These are phyloP conservation scores for Hydrozoanthus gracilis DNA, from an alignment of 92 coral and sea anemone genomes.

Conservation along the genomic window DNA sequence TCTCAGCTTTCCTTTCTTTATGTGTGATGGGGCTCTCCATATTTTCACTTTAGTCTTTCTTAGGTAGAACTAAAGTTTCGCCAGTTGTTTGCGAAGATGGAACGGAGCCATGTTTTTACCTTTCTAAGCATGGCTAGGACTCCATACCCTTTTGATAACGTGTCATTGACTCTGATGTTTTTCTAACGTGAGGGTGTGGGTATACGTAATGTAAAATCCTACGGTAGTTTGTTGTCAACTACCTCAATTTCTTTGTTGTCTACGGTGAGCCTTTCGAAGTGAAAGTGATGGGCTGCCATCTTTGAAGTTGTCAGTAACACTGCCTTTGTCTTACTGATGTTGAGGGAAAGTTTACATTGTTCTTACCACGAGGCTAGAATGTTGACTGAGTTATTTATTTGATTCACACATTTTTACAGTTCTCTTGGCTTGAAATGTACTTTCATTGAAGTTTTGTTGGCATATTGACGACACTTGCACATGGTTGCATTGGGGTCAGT, in stretches of 20 bases:
- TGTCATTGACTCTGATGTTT: neutral
- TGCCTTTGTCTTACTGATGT: neutral
- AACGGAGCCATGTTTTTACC: neutral
- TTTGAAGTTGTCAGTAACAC: neutral
- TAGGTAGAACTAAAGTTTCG: neutral
- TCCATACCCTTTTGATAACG: neutral
- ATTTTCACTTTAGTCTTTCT: neutral
- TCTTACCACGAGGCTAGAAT: neutral
- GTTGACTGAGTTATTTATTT: neutral
- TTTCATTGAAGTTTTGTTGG: neutral
- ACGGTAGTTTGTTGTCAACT: neutral
- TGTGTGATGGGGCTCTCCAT: no score
- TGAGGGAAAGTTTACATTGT: neutral
- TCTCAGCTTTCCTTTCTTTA: neutral
- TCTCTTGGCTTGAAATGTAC: slow-evolving; percentile 7
- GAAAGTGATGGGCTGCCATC: neutral
- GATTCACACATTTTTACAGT: neutral
- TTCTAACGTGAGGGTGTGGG: neutral
- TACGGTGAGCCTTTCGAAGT: neutral
- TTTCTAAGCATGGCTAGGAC: neutral
- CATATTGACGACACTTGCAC: neutral
- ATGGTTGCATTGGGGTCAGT: neutral
- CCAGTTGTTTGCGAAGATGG: neutral
- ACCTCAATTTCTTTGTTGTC: neutral
- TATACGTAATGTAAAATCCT: neutral